A percentile compares a stretch with the other conserved stretches of the same genome.
Conservation (phyloP, 2,113 vertebrate genomes). For the Gasterosteus aculeatus region DNA sequence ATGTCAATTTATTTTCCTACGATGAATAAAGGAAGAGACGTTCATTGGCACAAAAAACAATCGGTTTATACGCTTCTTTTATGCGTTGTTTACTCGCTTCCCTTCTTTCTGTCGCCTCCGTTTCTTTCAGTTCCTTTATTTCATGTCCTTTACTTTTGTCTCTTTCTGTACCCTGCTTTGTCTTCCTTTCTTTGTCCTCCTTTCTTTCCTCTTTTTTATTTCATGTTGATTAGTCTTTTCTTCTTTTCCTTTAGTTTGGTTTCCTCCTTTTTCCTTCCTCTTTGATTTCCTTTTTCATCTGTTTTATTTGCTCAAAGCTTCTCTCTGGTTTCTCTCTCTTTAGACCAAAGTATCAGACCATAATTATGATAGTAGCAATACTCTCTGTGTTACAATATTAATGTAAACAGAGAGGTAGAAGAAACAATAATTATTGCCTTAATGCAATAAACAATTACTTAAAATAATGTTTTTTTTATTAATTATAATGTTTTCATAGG, state of each 20-base stretch:
- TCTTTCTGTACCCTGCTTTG: background rate
- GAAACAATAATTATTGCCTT: no score
- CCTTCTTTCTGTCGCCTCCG: background rate
- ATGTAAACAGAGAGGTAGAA: background rate
- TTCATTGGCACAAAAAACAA: slow-evolving; percentile 28
- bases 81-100: background rate
- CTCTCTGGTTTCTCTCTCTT: background rate
- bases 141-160: background rate
- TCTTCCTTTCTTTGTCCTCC: background rate
- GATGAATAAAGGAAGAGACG: slow-evolving; percentile 64
- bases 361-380: background rate
- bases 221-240: background rate
- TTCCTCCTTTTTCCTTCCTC: background rate
- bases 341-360: background rate
- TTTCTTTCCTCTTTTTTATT: background rate
- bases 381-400: background rate
- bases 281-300: background rate
- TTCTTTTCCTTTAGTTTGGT: background rate
- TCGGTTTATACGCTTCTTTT: background rate
- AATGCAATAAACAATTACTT: background rate
- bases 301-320: background rate
- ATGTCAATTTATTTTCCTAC: slow-evolving; percentile 74
- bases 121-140: background rate
- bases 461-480: background rate
- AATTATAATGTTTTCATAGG: background rate